Evolutionary conservation across 2,797 vertebrate genomes (phyloP), one percentile per base, ranked within the genome.

Genomic region (Fratercula arctica): DNA sequence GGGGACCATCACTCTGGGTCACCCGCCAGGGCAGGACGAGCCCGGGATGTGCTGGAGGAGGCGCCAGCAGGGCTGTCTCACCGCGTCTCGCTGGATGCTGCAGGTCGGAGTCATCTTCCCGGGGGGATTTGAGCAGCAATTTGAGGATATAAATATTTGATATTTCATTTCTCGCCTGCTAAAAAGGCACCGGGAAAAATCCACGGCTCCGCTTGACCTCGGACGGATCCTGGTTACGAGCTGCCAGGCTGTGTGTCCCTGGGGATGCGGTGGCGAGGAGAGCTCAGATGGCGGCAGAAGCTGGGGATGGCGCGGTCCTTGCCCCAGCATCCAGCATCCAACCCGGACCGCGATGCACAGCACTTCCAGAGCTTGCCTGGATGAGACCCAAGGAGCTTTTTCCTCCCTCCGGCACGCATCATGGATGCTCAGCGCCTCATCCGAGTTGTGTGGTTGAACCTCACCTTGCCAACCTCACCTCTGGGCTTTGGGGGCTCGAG

Each of bases 71-170:
- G 81, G 60, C 69, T 13, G 1, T 33, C 57, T 81, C 69, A 10
- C 48, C 4, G 0, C 0, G 0, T 31, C n/a, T 59, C 0, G 1
- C 72, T 77, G 46, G 68, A 48, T 67, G 64, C 5, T 54, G 64
- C 83, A 29, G 39, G 25, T 25, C 6, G 0, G 70, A 87, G 37
- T 31, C 2, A 0, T 21, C 33, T 83, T 73, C 61, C 35, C 1
- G 6, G 31, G 23, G 54, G 59, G 24, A 68, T 59, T 21, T 26
- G 72, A 87, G 93, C 79, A 70, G 95, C 33, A 8, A 73, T 94
- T 90, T 87, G 83, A 88, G 48, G 79, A 63, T 80, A 61, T 80
- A 90, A 94, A 77, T 91, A 76, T 93, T 91, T 74, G 51, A 87
- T 83, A 59, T 54, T 93, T 70, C 6, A 2, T 35, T 73, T 73